These are phyloP conservation scores for Sclerodermus sp. DNA, from an alignment of 2,888 invertebrate genomes.

Conservation along the genomic window DNA sequence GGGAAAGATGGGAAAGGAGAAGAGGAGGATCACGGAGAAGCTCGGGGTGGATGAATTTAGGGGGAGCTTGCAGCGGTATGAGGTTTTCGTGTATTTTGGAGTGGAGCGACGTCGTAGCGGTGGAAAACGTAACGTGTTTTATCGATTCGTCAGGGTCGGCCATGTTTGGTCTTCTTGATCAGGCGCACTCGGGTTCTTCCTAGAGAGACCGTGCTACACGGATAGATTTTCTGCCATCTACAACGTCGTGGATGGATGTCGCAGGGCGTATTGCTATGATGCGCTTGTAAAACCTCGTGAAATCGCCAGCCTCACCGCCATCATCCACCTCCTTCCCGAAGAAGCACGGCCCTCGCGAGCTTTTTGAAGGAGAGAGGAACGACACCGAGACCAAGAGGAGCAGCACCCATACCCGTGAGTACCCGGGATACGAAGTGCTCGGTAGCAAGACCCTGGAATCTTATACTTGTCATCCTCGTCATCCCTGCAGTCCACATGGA, in stretches of 20 bases:
- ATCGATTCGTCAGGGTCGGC: conserved; percentile 45
- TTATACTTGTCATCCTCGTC: too few species aligned
- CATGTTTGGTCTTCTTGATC: conserved; percentile 42
- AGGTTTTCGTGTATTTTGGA: too few species aligned
- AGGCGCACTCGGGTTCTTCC: conserved; percentile 45
- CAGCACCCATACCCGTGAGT: too few species aligned
- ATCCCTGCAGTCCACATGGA: too few species aligned
- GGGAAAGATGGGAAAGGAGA: neutral
- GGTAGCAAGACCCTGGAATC: too few species aligned
- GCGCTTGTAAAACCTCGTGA: conserved; percentile 18
- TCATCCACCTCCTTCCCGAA: neutral
- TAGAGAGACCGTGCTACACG: conserved; percentile 36
- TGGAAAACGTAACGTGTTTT: conserved; percentile 52
- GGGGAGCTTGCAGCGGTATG: too few species aligned
- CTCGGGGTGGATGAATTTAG: too few species aligned
- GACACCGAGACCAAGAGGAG: neutral
- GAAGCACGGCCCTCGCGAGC: neutral
- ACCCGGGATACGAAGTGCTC: too few species aligned
- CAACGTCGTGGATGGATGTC: conserved; percentile 31
- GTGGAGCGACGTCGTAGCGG: conserved; percentile 29
- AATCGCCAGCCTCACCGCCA: neutral
- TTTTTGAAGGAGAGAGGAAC: neutral
- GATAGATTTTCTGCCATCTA: conserved; percentile 45
- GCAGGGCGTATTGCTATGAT: conserved; percentile 27
- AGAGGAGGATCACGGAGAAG: conserved; percentile 2